Base-by-base conservation (phyloP, 23 tunicate genomes). In the Ciona savignyi region DNA sequence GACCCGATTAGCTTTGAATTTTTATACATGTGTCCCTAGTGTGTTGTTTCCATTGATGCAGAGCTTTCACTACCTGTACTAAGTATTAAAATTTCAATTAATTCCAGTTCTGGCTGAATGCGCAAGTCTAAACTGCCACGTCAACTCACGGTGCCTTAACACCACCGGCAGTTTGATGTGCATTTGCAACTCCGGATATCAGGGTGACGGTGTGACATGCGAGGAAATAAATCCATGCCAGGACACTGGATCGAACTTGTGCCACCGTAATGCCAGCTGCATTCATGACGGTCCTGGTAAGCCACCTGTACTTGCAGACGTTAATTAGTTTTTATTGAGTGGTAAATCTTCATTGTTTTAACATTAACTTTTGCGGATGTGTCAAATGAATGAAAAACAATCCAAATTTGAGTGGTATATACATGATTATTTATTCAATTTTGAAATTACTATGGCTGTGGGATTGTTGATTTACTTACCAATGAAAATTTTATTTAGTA, bases 271-370 rank as follows among this genome's bases (percentile, higher is more conserved):
- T 61, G 75, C 87, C 0, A 35, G 19, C 0, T 82, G 87, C 34
- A 29, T 32, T 1, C 75, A 82, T 23, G 74, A 70, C 0, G 87
- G 87, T 2, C 87, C 87, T 29, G 87, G 87, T 82, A 21, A 2
- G 78, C 27, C 1, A n/a, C 56, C 9, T 42, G 68, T 25, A 64
- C 56, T 42, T 42, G 56, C 11, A 42, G 15, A 6, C 11, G 56
- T n/a, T n/a, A n/a, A n/a, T n/a, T n/a, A n/a, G n/a, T n/a, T n/a
- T n/a, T n/a, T n/a, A n/a, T n/a, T n/a, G n/a, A n/a, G n/a, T n/a
- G n/a, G n/a, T n/a, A n/a, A n/a, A n/a, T n/a, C n/a, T n/a, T n/a
- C n/a, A n/a, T n/a, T n/a, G n/a, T n/a, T n/a, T n/a, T n/a, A n/a
- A n/a, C n/a, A n/a, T n/a, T n/a, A n/a, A n/a, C n/a, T n/a, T n/a